phyloP scores from a whole-genome alignment of 37 sponge, comb jelly and placozoan species.

The Oopsacas minuta region DNA sequence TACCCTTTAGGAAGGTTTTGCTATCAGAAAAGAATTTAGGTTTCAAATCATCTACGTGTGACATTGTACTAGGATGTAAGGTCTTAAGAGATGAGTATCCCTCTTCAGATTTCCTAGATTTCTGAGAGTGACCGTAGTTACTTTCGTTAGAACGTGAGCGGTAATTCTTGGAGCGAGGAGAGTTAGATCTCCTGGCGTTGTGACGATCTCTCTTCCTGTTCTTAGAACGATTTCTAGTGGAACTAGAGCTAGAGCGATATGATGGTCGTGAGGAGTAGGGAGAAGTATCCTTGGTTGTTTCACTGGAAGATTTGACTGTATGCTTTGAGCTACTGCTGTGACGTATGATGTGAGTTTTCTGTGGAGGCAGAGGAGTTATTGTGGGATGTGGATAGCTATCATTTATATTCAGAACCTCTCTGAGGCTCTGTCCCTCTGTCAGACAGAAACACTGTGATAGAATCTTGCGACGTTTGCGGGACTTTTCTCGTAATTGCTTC shows the following conservation, averaged over 20 bases:
- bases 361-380: not conserved
- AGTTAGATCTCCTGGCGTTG: not conserved
- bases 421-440: not conserved
- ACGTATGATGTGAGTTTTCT: not conserved
- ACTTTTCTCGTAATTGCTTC: not conserved
- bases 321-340: not conserved
- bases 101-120: not conserved
- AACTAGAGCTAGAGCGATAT: not conserved
- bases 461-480: not conserved
- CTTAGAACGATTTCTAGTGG: not conserved
- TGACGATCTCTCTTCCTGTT: not conserved
- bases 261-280: not conserved
- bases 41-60: conserved; percentile 15
- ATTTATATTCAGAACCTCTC: not conserved
- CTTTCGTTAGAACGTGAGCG: not conserved
- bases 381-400: not conserved
- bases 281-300: not conserved
- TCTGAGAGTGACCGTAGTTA: not conserved
- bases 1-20: conserved; percentile 43
- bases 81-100: not conserved
- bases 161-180: not conserved
- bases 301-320: not conserved
- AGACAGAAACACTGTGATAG: not conserved
- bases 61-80: not conserved
- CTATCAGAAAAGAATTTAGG: conserved; percentile 20